Evolutionary conservation across 2,113 vertebrate species (phyloP), one percentile per base, ranked within the genome.

Genomic region (Psilopsiagon aymara): DNA sequence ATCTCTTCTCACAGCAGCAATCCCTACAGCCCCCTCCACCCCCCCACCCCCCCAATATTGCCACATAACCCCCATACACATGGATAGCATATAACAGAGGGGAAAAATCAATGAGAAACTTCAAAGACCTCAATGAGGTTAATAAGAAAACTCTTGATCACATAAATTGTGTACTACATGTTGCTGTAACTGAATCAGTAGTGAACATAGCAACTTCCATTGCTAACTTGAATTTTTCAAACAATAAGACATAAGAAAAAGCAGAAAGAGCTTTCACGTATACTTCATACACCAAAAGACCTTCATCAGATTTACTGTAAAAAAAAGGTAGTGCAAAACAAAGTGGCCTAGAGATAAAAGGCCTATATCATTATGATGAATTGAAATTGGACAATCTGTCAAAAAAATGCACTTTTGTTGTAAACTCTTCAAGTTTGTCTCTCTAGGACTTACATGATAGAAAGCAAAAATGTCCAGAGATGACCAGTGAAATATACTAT

Each of bases 51-150:
- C 37, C 37, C 27, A 59, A 24, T 51, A 29, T 53, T 25, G 7
- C 21, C 39, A 37, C 1, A 0, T 43, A 67, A 77, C 23, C 33
- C 53, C 13, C 67, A 11, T 31, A 44, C 1, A 1, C 17, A 33
- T 19, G 5, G 51, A 33, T 17, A 91, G 31, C 27, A 57, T 24
- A 66, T 23, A 82, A 51, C 9, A 18, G 10, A 37, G 66, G 28
- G n/a, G 17, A 85, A 69, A 71, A 57, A 41, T 4, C 21, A 57
- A 9, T 28, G 19, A 66, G 31, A 44, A 71, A 49, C 29, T 73
- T 49, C 44, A 59, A 81, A 76, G 29, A 66, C 41, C 27, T 67
- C 75, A 44, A 7, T 16, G 29, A 77, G 33, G 28, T 84, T 89
- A 86, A 44, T 27, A 91, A 70, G 21, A 60, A 76, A 57, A 18